phyloP scores from a whole-genome alignment of 2,797 vertebrate species.

The Ciconia nigra region DNA sequence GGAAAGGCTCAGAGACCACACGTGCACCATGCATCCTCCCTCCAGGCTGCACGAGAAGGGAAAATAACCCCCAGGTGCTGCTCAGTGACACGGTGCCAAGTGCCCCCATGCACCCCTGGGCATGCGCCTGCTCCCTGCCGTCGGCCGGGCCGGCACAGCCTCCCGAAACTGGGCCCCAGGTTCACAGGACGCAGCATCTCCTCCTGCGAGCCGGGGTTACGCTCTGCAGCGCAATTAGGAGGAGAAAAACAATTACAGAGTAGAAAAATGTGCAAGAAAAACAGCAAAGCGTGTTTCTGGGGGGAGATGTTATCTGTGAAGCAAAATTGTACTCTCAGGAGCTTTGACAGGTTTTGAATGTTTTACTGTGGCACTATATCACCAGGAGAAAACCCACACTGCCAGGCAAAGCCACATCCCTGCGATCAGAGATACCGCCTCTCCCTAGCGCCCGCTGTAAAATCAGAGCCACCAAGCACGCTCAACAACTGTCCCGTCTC shows the following conservation, averaged over 20 bases:
- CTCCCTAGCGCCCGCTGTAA: fast-evolving
- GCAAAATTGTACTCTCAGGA: background rate
- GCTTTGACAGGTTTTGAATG: background rate
- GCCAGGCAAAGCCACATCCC: background rate
- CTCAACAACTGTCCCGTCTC: too few relatives aligned
- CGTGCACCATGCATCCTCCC: background rate
- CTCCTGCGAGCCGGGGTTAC: background rate
- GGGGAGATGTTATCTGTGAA: background rate
- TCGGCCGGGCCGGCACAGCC: background rate
- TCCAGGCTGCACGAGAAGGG: background rate
- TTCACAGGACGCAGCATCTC: background rate
- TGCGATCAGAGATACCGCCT: background rate
- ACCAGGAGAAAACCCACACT: background rate
- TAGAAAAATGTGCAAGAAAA: background rate
- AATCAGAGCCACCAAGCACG: background rate
- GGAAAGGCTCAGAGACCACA: background rate
- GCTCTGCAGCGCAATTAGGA: background rate
- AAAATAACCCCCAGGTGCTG: background rate
- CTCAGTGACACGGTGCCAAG: background rate
- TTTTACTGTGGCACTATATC: background rate
- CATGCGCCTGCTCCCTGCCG: fast-evolving
- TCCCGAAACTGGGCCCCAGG: fast-evolving
- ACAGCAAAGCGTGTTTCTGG: background rate
- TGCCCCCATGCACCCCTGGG: fast-evolving
- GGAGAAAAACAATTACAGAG: background rate